These are phyloP conservation scores for Hoplodrina ambigua DNA, from an alignment of 2,888 invertebrate species.

Conservation along the genomic window DNA sequence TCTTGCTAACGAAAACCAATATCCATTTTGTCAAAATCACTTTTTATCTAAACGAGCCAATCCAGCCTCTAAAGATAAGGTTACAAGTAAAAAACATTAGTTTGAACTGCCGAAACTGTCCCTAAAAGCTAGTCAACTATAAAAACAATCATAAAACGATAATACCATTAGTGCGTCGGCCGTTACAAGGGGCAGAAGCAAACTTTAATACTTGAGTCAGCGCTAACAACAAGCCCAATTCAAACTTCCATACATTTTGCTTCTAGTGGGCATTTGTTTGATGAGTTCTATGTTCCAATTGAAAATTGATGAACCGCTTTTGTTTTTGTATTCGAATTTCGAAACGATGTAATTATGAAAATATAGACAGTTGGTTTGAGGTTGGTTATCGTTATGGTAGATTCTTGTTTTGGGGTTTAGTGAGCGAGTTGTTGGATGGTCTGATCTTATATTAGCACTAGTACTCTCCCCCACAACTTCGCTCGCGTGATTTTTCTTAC, in stretches of 20 bases:
- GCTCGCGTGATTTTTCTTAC: too few relatives aligned
- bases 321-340: conserved; percentile 50
- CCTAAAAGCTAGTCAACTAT: conserved; percentile 42
- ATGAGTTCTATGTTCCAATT: conserved; percentile 56
- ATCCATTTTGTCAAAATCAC: background rate
- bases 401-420: background rate
- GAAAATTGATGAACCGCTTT: conserved; percentile 63
- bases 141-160: conserved; percentile 57
- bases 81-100: conserved; percentile 39
- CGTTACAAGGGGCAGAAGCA: conserved; percentile 37
- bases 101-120: conserved; percentile 28
- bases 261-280: conserved; percentile 62
- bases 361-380: background rate
- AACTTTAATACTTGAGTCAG: conserved; percentile 61
- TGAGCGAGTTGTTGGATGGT: background rate
- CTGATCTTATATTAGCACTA: too few relatives aligned
- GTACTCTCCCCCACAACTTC: too few relatives aligned
- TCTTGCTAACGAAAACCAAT: background rate
- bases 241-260: conserved; percentile 59
- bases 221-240: conserved; percentile 48
- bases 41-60: conserved; percentile 17
- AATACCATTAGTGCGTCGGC: conserved; percentile 48
- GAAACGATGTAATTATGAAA: conserved; percentile 2
- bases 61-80: conserved; percentile 21
- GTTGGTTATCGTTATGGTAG: background rate